Evolutionary conservation across 2,797 vertebrate species (phyloP).

Genomic region (Rhinophrynus dorsalis): DNA sequence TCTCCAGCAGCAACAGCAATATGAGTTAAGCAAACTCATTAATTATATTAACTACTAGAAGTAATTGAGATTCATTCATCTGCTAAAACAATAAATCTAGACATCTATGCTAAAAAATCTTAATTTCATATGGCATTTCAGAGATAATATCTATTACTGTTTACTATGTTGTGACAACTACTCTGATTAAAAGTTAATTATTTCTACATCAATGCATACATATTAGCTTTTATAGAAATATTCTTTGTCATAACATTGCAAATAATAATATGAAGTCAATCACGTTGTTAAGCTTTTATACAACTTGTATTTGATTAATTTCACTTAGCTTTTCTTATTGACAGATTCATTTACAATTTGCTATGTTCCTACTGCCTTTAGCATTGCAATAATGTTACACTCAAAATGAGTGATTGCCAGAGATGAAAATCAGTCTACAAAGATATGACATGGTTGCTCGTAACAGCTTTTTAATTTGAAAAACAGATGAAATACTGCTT

Average conservation of each 20-base stretch:
- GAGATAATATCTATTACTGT: no score
- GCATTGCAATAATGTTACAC: constrained; percentile 7
- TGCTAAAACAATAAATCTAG: no score
- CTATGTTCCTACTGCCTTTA: constrained; percentile 20
- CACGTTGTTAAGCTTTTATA: constrained; percentile 8
- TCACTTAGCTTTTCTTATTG: constrained; percentile 21
- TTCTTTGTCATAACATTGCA: neutral
- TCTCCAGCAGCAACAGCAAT: no score
- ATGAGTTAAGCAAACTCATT: no score
- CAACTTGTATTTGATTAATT: constrained; percentile 21
- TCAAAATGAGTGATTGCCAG: constrained; percentile 15
- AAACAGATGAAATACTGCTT: constrained; percentile 23
- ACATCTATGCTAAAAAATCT: no score
- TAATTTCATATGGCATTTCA: no score
- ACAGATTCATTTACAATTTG: constrained; percentile 27
- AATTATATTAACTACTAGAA: no score
- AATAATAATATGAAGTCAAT: constrained; percentile 5
- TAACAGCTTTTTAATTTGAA: constrained; percentile 24
- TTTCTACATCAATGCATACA: neutral
- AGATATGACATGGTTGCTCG: constrained; percentile 9
- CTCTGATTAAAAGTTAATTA: neutral
- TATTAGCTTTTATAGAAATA: neutral
- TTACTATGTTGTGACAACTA: neutral
- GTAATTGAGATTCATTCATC: no score
- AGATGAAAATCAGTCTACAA: constrained; percentile 12